Percentiles rank a stretch among this genome's conserved stretches.
These are phyloP conservation scores for Rotaria macrura DNA, from an alignment of 2,888 invertebrate species.

Conservation along the genomic window DNA sequence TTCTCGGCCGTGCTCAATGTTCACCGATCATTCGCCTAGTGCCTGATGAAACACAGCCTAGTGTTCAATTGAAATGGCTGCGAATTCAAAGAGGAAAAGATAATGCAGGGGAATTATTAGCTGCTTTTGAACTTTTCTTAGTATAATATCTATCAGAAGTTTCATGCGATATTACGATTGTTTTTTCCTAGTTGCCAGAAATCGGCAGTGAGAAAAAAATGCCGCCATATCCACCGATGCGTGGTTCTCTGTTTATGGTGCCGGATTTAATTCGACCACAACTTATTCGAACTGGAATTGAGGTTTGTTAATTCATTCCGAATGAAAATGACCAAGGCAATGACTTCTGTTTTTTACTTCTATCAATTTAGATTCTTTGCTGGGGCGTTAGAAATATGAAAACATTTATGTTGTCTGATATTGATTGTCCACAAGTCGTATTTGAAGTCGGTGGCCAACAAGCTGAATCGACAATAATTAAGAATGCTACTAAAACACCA, in stretches of 20 bases:
- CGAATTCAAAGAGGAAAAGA: constrained; percentile 42
- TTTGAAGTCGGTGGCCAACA: constrained; percentile 80
- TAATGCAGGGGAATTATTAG: constrained; percentile 50
- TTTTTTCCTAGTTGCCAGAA: not conserved
- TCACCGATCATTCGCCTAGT: constrained; percentile 49
- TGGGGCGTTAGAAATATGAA: constrained; percentile 82
- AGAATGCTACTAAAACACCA: constrained; percentile 73
- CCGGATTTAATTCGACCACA: constrained; percentile 51
- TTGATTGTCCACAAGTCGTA: constrained; percentile 74
- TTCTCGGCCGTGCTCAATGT: constrained; percentile 47
- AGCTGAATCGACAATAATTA: constrained; percentile 68
- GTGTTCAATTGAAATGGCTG: constrained; percentile 49
- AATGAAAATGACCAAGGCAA: too few species aligned
- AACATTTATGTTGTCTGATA: constrained; percentile 67
- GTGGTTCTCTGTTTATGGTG: constrained; percentile 47
- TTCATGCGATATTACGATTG: not conserved
- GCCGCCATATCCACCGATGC: constrained; percentile 50
- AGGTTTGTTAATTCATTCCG: constrained; percentile 54
- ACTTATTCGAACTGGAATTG: constrained; percentile 55
- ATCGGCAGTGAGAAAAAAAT: constrained; percentile 42
- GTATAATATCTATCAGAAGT: constrained; percentile 37
- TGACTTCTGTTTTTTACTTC: not conserved
- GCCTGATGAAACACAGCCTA: constrained; percentile 35
- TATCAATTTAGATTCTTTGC: constrained; percentile 56
- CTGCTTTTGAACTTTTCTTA: constrained; percentile 50